Evolutionary conservation across 2,797 vertebrate genomes (phyloP).

Genomic region (Selene dorsalis): DNA sequence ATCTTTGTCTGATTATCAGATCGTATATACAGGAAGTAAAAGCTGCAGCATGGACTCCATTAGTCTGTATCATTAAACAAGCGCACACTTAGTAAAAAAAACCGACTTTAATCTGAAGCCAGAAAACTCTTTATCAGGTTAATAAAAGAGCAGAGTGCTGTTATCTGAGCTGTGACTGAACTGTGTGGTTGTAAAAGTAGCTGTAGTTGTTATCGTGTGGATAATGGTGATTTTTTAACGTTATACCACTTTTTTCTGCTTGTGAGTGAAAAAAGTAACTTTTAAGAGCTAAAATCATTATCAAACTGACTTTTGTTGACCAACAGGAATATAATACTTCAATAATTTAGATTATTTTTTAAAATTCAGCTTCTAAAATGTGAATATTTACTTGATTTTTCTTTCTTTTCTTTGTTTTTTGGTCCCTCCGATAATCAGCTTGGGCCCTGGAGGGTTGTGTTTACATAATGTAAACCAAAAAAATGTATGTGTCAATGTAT

Average conservation of each 20-base stretch:
- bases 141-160: background rate
- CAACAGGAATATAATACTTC: background rate
- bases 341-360: background rate
- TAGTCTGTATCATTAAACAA: conserved; percentile 5
- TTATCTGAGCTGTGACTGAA: background rate
- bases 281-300: background rate
- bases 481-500: too few species aligned
- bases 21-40: background rate
- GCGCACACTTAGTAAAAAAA: background rate
- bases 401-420: too few species aligned
- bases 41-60: background rate
- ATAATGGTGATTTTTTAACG: background rate
- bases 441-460: background rate
- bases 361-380: background rate
- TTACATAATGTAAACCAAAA: background rate
- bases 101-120: background rate
- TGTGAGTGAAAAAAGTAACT: background rate
- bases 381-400: too few species aligned
- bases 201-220: background rate
- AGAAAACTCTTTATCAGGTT: background rate
- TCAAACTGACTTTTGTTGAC: background rate
- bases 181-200: background rate
- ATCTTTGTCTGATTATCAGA: conserved; percentile 2
- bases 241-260: background rate
- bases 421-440: background rate